Conservation (phyloP, 2,888 invertebrate genomes). For the Xestia sexstrigata region DNA sequence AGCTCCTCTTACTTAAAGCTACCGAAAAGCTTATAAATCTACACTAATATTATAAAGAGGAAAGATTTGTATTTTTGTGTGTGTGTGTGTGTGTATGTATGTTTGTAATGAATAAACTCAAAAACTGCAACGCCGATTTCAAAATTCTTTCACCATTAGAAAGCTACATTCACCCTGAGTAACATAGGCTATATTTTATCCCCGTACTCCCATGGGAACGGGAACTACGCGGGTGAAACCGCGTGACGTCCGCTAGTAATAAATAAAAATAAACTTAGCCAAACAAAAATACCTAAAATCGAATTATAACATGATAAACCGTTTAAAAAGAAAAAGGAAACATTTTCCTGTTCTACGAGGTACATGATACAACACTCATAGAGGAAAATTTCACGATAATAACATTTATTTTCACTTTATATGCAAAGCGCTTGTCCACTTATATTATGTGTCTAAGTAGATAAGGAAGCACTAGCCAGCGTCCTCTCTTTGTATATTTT, state of each 20-base stretch:
- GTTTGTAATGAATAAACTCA: too few relatives aligned
- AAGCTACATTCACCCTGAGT: too few relatives aligned
- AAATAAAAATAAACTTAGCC: not conserved
- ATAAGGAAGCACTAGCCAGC: conserved; percentile 27
- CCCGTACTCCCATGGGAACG: too few relatives aligned
- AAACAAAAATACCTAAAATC: not conserved
- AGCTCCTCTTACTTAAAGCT: not conserved
- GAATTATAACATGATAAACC: not conserved
- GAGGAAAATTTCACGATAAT: conserved; percentile 20
- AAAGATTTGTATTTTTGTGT: too few relatives aligned
- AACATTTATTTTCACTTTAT: conserved; percentile 50
- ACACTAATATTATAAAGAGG: too few relatives aligned
- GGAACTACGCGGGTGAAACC: too few relatives aligned
- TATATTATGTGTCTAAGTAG: conserved; percentile 30
- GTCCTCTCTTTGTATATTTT: conserved; percentile 2
- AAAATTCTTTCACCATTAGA: too few relatives aligned
- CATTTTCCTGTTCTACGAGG: conserved; percentile 8
- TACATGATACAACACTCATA: conserved; percentile 3
- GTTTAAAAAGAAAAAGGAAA: conserved; percentile 15
- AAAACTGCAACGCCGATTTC: too few relatives aligned
- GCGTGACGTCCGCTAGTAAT: too few relatives aligned
- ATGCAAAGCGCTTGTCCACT: conserved; percentile 57
- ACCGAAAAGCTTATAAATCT: too few relatives aligned
- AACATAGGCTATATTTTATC: too few relatives aligned
- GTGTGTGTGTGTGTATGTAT: too few relatives aligned